Percentiles rank a stretch among this genome's conserved stretches.
Conservation (phyloP, 92 coral and sea anemone species). For the Micromussa lordhowensis region DNA sequence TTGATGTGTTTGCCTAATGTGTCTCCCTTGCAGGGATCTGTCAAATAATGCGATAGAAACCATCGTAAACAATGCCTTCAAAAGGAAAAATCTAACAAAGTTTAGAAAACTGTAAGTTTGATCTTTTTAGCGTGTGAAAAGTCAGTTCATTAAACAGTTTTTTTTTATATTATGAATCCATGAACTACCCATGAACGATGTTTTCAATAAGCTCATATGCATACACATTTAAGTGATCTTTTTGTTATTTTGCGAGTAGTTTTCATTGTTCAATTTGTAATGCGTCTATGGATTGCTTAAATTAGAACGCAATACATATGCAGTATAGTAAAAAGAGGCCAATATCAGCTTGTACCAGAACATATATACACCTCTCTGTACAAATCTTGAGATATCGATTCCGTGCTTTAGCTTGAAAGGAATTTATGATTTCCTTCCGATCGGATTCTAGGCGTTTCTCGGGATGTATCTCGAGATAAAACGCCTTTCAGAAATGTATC, state of each 20-base stretch:
- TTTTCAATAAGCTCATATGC: not conserved
- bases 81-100: slow-evolving; percentile 45
- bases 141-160: slow-evolving; percentile 13
- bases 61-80: slow-evolving; percentile 74
- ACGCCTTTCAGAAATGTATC: not conserved
- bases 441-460: not conserved
- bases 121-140: slow-evolving; percentile 16
- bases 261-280: slow-evolving; percentile 27
- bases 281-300: slow-evolving; percentile 6
- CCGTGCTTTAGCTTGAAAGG: slow-evolving; percentile 23
- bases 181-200: not conserved
- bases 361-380: not conserved
- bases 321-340: not conserved
- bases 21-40: slow-evolving; percentile 67
- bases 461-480: not conserved
- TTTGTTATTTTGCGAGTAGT: not conserved
- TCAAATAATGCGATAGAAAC: slow-evolving; percentile 68
- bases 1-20: slow-evolving; percentile 18
- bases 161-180: not conserved
- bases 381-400: slow-evolving; percentile 11
- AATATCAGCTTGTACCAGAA: slow-evolving; percentile 3
- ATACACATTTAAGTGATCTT: not conserved
- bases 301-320: not conserved
- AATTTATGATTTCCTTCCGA: slow-evolving; percentile 11
- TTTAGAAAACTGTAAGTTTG: slow-evolving; percentile 85